A percentile compares a stretch with the other conserved stretches of the same genome.
Conservation (phyloP, 35 echinoderm and acorn worm species). For the Ophioderma brevispina region DNA sequence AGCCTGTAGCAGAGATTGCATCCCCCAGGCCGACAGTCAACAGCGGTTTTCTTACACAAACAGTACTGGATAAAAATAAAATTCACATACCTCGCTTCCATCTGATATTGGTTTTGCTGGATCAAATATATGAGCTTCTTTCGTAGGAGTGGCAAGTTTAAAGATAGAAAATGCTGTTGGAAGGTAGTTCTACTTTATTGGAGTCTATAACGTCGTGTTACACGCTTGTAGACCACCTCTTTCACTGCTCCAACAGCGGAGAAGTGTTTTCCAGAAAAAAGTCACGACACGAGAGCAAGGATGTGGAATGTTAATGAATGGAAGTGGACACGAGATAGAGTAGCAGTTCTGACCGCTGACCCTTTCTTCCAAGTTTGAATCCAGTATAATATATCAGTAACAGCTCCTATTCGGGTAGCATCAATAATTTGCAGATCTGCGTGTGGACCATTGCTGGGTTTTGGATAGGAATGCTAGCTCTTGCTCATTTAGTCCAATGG, state of each 20-base stretch:
- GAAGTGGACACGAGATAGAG: slow-evolving; percentile 83
- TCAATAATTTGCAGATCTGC: slow-evolving; percentile 32
- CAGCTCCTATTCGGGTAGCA: slow-evolving; percentile 75
- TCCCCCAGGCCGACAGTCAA: slow-evolving; percentile 94
- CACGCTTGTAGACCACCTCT: slow-evolving; percentile 82
- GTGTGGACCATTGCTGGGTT: slow-evolving; percentile 55
- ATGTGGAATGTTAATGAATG: slow-evolving; percentile 89
- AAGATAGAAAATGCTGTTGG: slow-evolving; percentile 67
- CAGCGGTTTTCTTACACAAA: slow-evolving; percentile 90
- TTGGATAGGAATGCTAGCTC: slow-evolving; percentile 74
- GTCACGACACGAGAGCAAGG: slow-evolving; percentile 56
- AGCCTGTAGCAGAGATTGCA: slow-evolving; percentile 91
- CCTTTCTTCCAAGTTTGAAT: slow-evolving; percentile 47
- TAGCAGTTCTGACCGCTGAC: slow-evolving; percentile 6
- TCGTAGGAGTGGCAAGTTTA: slow-evolving; percentile 59
- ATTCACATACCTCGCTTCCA: slow-evolving; percentile 70
- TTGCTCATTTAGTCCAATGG: slow-evolving; percentile 95
- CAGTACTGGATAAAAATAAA: slow-evolving; percentile 93
- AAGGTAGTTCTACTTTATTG: slow-evolving; percentile 73
- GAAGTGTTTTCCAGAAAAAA: slow-evolving; percentile 74
- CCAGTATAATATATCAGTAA: slow-evolving; percentile 86
- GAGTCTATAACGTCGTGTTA: slow-evolving; percentile 51
- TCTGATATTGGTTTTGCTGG: slow-evolving; percentile 56
- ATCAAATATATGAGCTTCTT: slow-evolving; percentile 40
- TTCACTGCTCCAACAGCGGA: slow-evolving; percentile 76